phyloP scores from a whole-genome alignment of 2,888 invertebrate species.

The Frankliniella intonsa region DNA sequence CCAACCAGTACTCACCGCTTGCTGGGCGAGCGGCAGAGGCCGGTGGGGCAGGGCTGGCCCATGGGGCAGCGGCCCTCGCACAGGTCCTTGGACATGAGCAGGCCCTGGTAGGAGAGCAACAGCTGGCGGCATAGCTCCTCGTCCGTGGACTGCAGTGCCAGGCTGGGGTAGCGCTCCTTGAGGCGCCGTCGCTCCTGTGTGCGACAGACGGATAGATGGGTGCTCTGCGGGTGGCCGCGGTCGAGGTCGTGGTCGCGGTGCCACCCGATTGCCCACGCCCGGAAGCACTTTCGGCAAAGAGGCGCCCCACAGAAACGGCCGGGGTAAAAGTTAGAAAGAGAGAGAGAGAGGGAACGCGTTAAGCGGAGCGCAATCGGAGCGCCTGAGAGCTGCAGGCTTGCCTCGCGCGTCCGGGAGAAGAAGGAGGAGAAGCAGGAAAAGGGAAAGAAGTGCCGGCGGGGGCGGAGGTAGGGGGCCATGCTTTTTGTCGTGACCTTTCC shows the following conservation, averaged over 20 bases:
- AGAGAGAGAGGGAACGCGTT: not conserved
- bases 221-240: too few species aligned
- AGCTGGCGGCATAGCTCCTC: constrained; percentile 70
- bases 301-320: not conserved
- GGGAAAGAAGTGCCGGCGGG: not conserved
- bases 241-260: too few species aligned
- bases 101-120: constrained; percentile 76
- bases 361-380: not conserved
- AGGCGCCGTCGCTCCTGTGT: constrained; percentile 73
- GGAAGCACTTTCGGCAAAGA: too few species aligned
- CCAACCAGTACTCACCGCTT: constrained; percentile 44
- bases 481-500: not conserved
- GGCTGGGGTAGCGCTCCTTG: constrained; percentile 77
- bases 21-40: constrained; percentile 55
- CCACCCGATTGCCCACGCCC: too few species aligned
- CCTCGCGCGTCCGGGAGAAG: too few species aligned
- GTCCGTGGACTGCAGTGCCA: constrained; percentile 67
- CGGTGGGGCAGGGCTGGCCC: constrained; percentile 81
- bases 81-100: constrained; percentile 71
- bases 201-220: constrained; percentile 2
- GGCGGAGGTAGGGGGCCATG: not conserved
- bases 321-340: not conserved
- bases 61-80: constrained; percentile 83
- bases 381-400: too few species aligned
- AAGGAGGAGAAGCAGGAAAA: not conserved